Conservation (phyloP, 2,888 invertebrate species). For the Lamellibrachia columna region DNA sequence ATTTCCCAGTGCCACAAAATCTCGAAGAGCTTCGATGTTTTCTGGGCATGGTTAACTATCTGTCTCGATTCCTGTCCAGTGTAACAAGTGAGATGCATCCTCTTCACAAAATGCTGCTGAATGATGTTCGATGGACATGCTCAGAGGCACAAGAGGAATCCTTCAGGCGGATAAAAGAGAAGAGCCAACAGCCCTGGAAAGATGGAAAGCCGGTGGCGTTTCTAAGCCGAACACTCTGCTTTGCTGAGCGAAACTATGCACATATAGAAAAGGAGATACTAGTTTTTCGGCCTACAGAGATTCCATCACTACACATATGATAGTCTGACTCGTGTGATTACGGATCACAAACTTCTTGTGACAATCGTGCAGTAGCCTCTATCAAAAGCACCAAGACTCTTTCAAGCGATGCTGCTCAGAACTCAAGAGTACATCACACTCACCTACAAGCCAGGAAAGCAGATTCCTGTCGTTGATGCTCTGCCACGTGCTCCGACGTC, state of each 20-base stretch:
- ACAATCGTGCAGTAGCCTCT: conserved; percentile 55
- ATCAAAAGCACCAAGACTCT: conserved; percentile 43
- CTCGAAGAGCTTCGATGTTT: conserved; percentile 37
- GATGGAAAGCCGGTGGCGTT: conserved; percentile 59
- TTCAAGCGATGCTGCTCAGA: conserved; percentile 48
- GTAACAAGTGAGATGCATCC: conserved; percentile 33
- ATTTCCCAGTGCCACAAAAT: conserved; percentile 36
- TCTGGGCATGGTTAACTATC: conserved; percentile 39
- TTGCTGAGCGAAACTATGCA: conserved; percentile 57
- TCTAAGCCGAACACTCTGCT: conserved; percentile 61
- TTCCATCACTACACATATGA: conserved; percentile 63
- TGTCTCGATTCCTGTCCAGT: conserved; percentile 35
- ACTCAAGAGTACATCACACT: conserved; percentile 57
- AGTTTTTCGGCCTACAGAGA: conserved; percentile 51
- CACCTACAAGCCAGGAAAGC: conserved; percentile 44
- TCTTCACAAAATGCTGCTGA: conserved; percentile 36
- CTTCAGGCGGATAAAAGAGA: conserved; percentile 22
- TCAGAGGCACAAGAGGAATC: conserved; percentile 16
- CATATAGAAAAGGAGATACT: conserved; percentile 61
- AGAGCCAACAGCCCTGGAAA: conserved; percentile 34
- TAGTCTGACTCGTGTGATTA: conserved; percentile 56
- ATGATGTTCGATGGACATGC: conserved; percentile 26
- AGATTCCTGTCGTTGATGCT: conserved; percentile 26
- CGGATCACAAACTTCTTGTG: conserved; percentile 64
- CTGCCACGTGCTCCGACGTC: conserved; percentile 19